These are phyloP conservation scores for Athetis lepigone DNA, from an alignment of 2,888 invertebrate genomes.

Conservation along the genomic window DNA sequence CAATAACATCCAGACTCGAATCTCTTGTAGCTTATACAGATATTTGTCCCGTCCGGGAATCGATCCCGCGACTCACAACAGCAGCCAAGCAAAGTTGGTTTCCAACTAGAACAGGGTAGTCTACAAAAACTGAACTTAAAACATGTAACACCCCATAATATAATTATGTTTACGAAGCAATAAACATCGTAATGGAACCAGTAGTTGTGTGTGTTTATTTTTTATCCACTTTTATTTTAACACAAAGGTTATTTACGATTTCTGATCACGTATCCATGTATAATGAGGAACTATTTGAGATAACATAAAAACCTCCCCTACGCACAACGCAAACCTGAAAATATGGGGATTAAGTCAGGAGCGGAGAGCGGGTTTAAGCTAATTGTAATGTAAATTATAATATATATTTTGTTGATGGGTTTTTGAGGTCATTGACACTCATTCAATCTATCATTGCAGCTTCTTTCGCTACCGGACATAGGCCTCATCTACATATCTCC, in stretches of 20 bases:
- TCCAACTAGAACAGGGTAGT: too few species aligned
- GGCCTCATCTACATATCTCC: too few species aligned
- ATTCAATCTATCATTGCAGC: too few species aligned
- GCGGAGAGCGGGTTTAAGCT: constrained; percentile 10
- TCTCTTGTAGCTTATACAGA: too few species aligned
- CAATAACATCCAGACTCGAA: too few species aligned
- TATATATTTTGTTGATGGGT: too few species aligned
- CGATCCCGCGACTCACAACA: too few species aligned
- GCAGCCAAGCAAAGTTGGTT: too few species aligned
- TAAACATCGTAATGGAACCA: constrained; percentile 2
- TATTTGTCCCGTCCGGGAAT: too few species aligned
- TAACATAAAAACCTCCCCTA: constrained; percentile 61
- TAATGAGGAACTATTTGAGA: constrained; percentile 59
- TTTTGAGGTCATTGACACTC: too few species aligned
- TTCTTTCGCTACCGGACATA: too few species aligned
- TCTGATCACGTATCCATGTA: constrained; percentile 54
- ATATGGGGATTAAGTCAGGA: constrained; percentile 46
- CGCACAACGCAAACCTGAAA: constrained; percentile 65
- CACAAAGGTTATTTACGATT: constrained; percentile 43
- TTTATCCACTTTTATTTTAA: constrained; percentile 25
- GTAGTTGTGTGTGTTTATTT: constrained; percentile 10
- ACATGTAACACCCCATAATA: neutral
- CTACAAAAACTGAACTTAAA: neutral
- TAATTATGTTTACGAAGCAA: neutral
- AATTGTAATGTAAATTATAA: too few species aligned